phyloP scores from a whole-genome alignment of 35 echinoderm and acorn worm species.

The Ophioderma brevispina region DNA sequence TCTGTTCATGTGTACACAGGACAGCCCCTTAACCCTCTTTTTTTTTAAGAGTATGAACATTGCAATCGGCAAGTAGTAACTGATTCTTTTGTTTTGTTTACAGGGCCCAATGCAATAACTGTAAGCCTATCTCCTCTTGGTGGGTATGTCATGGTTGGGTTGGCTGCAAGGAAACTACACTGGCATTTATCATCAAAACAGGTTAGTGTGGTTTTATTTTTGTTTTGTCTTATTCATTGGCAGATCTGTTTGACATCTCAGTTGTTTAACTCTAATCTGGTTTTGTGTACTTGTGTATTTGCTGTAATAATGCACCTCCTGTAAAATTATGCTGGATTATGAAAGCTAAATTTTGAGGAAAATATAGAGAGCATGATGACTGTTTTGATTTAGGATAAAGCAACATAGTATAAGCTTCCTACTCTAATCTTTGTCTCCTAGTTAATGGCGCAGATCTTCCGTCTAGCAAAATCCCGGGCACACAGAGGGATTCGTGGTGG shows the following conservation, averaged over 20 bases:
- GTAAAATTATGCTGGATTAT: neutral
- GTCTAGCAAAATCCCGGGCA: conserved; percentile 45
- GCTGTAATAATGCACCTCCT: neutral
- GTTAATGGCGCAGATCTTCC: conserved; percentile 71
- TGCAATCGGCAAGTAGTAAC: too few species aligned
- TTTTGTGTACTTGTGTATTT: neutral
- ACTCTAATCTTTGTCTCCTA: neutral
- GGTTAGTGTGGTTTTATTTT: too few species aligned
- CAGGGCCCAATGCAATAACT: conserved; percentile 93
- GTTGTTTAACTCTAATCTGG: neutral
- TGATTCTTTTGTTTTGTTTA: conserved; percentile 7
- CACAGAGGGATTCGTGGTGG: conserved; percentile 56
- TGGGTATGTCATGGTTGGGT: conserved; percentile 76
- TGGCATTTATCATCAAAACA: conserved; percentile 55
- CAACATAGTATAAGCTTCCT: neutral
- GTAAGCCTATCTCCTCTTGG: conserved; percentile 76
- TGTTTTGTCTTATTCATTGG: too few species aligned
- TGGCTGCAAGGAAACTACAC: conserved; percentile 67
- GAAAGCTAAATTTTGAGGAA: neutral
- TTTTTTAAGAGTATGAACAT: neutral
- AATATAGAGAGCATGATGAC: too few species aligned
- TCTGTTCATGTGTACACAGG: neutral
- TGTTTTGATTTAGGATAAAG: neutral
- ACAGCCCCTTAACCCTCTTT: neutral
- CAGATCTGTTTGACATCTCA: too few species aligned